phyloP scores from a whole-genome alignment of 2,888 invertebrate species.

The Diaprepes abbreviatus region DNA sequence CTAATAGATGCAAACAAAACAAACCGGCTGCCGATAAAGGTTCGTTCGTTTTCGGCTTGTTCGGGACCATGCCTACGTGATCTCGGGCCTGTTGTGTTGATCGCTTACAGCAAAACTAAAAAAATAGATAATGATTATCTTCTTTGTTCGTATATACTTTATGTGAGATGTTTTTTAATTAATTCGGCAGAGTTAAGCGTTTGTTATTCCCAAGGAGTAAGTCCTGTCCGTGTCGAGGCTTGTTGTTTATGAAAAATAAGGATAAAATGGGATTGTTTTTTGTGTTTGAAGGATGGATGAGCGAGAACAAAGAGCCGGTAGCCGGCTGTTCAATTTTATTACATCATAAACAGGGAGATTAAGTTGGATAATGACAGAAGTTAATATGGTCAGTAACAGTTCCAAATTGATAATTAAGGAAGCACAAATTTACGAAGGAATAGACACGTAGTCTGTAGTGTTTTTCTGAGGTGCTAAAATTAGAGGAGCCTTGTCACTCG shows the following conservation, averaged over 20 bases:
- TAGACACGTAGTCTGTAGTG: neutral
- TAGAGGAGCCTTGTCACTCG: neutral
- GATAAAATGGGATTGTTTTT: conserved; percentile 1
- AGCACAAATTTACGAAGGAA: neutral
- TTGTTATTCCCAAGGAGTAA: conserved; percentile 19
- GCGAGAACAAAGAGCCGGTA: conserved; percentile 27
- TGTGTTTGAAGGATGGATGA: conserved; percentile 3
- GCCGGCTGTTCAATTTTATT: conserved; percentile 18
- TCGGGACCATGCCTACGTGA: conserved; percentile 61
- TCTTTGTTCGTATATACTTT: conserved; percentile 38
- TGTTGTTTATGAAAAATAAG: conserved; percentile 19
- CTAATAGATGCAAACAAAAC: conserved; percentile 2
- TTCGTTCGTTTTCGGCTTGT: conserved; percentile 59
- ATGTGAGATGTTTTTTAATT: conserved; percentile 43
- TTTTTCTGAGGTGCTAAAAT: neutral
- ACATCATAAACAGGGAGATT: neutral
- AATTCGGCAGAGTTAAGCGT: conserved; percentile 2
- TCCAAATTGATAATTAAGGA: neutral
- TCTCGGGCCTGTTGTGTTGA: conserved; percentile 46
- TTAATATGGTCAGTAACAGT: neutral
- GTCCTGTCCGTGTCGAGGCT: conserved; percentile 3
- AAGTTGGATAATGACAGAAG: neutral
- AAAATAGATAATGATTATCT: conserved; percentile 39
- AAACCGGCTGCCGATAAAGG: conserved; percentile 65
- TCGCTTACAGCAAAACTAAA: conserved; percentile 35